Evolutionary conservation across 2,888 invertebrate species (phyloP).

Genomic region (Apotomis capreana): DNA sequence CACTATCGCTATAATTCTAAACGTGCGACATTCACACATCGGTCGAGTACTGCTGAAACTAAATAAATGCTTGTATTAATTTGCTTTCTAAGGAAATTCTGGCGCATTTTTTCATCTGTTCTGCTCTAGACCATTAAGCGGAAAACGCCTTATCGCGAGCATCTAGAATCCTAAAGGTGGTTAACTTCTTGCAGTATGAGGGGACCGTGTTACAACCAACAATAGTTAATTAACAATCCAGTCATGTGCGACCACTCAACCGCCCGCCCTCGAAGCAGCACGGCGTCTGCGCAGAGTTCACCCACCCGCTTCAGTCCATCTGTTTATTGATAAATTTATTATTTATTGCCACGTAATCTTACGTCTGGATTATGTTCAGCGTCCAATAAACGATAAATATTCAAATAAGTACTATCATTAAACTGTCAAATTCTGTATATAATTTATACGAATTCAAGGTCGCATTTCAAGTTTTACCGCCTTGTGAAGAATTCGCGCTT

Average conservation of each 20-base stretch:
- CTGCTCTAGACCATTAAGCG: not conserved
- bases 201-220: constrained; percentile 60
- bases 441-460: constrained; percentile 51
- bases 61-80: too few relatives aligned
- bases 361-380: constrained; percentile 41
- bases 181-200: constrained; percentile 38
- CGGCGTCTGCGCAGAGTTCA: constrained; percentile 58
- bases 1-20: too few relatives aligned
- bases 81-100: not conserved
- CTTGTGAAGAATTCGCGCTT: constrained; percentile 46
- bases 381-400: constrained; percentile 44
- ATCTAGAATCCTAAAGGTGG: constrained; percentile 21
- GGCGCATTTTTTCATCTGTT: not conserved
- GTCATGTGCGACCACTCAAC: constrained; percentile 65
- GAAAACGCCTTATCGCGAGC: constrained; percentile 12
- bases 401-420: constrained; percentile 35
- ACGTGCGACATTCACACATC: too few relatives aligned
- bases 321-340: constrained; percentile 52
- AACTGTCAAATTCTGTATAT: constrained; percentile 34
- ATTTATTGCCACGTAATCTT: constrained; percentile 53
- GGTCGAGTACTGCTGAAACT: too few relatives aligned
- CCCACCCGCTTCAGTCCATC: constrained; percentile 52
- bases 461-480: constrained; percentile 51
- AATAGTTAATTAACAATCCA: constrained; percentile 67
- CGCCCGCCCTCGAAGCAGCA: constrained; percentile 63